Evolutionary conservation across 2,888 invertebrate genomes (phyloP).

Genomic region (Hypomecis punctinalis): DNA sequence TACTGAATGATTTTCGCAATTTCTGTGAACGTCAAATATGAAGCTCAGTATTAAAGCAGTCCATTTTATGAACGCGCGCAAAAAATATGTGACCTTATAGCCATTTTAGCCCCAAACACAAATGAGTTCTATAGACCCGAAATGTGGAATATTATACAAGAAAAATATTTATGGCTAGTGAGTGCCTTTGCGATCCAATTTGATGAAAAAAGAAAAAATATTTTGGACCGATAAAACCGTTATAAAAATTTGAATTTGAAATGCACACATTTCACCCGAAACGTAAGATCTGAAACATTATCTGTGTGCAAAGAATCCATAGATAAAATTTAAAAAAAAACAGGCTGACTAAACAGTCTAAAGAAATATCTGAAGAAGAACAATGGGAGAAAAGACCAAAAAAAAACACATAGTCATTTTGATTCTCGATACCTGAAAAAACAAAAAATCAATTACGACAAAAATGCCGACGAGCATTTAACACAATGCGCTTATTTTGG

Average conservation of each 20-base stretch:
- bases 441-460: slow-evolving; percentile 6
- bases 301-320: slow-evolving; percentile 5
- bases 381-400: slow-evolving; percentile 8
- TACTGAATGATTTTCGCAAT: slow-evolving; percentile 1
- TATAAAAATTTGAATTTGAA: slow-evolving; percentile 14
- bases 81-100: slow-evolving; percentile 1
- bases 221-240: slow-evolving; percentile 17
- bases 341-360: slow-evolving; percentile 4
- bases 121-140: too few relatives aligned
- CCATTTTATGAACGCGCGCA: not conserved
- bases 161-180: slow-evolving; percentile 9
- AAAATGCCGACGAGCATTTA: slow-evolving; percentile 9
- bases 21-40: not conserved
- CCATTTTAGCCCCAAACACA: not conserved
- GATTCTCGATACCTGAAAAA: not conserved
- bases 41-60: not conserved
- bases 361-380: not conserved
- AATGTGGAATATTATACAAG: slow-evolving; percentile 11
- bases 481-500: slow-evolving; percentile 12
- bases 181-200: slow-evolving; percentile 10
- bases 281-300: slow-evolving; percentile 12
- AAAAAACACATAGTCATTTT: slow-evolving; percentile 14
- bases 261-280: slow-evolving; percentile 9
- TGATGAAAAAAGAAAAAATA: slow-evolving; percentile 16
- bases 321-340: slow-evolving; percentile 12